A percentile compares a stretch with the other conserved stretches of the same genome.
These are phyloP conservation scores for Theristicus caerulescens DNA, from an alignment of 2,113 vertebrate species.

Conservation along the genomic window DNA sequence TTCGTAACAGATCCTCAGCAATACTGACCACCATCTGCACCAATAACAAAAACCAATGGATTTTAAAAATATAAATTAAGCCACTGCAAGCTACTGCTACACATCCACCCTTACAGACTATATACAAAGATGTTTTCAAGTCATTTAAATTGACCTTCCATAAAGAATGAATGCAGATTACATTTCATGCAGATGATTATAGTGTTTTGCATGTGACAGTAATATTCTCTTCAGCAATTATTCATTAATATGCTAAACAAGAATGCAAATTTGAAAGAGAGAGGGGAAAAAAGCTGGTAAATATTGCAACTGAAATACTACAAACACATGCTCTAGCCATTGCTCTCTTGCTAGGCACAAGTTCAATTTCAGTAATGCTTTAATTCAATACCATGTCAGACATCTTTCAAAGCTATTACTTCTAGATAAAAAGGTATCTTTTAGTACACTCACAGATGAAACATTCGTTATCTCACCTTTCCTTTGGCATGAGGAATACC, in stretches of 20 bases:
- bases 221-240: neutral
- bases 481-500: constrained; percentile 97
- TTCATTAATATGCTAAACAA: neutral
- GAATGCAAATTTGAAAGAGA: neutral
- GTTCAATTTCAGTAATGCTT: neutral
- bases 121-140: neutral
- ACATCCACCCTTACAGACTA: neutral
- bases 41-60: neutral
- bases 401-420: neutral
- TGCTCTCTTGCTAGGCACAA: neutral
- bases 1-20: constrained; percentile 94
- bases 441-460: neutral
- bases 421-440: neutral
- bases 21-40: constrained; percentile 96
- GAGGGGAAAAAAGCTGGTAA: neutral
- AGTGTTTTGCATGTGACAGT: neutral
- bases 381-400: neutral
- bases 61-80: neutral
- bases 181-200: neutral
- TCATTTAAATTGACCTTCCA: neutral
- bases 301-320: neutral
- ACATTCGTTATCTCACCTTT: constrained; percentile 80
- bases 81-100: neutral
- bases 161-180: neutral
- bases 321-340: neutral